Evolutionary conservation across 2,113 vertebrate genomes (phyloP).

Genomic region (Trichechus manatus): DNA sequence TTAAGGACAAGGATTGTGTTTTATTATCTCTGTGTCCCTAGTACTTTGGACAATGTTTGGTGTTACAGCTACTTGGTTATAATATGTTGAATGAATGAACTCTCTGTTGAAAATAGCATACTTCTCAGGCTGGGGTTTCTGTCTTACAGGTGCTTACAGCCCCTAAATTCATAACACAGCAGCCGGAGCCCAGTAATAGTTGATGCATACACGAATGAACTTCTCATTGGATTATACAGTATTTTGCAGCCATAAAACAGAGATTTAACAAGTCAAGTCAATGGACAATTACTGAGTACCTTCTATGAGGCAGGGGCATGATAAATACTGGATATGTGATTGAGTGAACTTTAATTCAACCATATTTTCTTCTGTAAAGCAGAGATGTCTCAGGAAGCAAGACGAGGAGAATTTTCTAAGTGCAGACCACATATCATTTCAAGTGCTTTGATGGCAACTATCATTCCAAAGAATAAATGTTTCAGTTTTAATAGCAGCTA

Average conservation of each 20-base stretch:
- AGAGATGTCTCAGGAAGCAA: neutral
- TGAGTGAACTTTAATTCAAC: neutral
- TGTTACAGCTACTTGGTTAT: neutral
- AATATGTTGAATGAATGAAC: neutral
- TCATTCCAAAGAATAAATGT: neutral
- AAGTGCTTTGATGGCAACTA: neutral
- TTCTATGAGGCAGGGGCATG: neutral
- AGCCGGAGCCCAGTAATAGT: neutral
- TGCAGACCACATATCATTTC: neutral
- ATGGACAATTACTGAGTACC: neutral
- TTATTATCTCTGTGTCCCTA: neutral
- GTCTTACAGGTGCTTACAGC: neutral
- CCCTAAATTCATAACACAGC: neutral
- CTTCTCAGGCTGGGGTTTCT: neutral
- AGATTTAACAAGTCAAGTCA: neutral
- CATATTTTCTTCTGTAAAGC: neutral
- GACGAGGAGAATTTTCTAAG: neutral
- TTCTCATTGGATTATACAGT: neutral
- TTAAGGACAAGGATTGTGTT: neutral
- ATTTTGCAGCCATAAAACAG: neutral
- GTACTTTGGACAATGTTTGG: neutral
- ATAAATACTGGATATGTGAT: neutral
- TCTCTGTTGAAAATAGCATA: neutral
- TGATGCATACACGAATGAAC: neutral
- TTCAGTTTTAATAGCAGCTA: neutral